Base-by-base conservation (phyloP, 1,140 invertebrate species). In the Hyles euphorbiae region DNA sequence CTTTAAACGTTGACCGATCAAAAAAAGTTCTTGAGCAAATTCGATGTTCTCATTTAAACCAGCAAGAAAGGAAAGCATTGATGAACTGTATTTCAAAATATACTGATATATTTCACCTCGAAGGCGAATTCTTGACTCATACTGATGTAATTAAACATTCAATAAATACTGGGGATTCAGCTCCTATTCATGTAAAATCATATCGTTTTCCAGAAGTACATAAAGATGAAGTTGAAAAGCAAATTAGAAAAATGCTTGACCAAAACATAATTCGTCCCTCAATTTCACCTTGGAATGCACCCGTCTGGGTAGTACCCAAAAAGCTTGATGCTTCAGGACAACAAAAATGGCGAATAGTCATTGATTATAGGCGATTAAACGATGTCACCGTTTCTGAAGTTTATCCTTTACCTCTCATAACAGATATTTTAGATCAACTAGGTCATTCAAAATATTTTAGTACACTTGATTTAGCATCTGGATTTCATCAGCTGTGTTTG, bases 241-340 rank as follows among this genome's bases (percentile, higher is more conserved):
- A 71, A 68, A 67, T 74, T 32, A 45, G 60, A 10, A 66, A 64
- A 48, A 65, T 72, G 61, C 51, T 72, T n/a, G 48, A 67, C 3
- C 52, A 70, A 48, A 53, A 53, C 3, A 53, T 60, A 3, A 60
- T 60, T 10, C 43, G 43, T 34, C 58, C 58, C 12, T 53, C 50
- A 34, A 60, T 12, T 47, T 60, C 58, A 9, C 58, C 58, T 22
- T 60, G 51, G 50, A 60, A 34, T 10, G 46, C 52, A 5, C 58
- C 58, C 32, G 46, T 60, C 11, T 60, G 58, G 58, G 53, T 60
- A 43, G 58, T 60, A 22, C 22, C 22, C 22, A 22, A 22, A 22
- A 22, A 22, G 22, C 22, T 22, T 22, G 22, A 22, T 22, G 58
- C 63, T 33, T 61, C 59, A 4, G 58, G 58, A 3, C 51, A 49